These are phyloP conservation scores for Blomia tropicalis DNA, from an alignment of 2,888 invertebrate species.

Conservation along the genomic window DNA sequence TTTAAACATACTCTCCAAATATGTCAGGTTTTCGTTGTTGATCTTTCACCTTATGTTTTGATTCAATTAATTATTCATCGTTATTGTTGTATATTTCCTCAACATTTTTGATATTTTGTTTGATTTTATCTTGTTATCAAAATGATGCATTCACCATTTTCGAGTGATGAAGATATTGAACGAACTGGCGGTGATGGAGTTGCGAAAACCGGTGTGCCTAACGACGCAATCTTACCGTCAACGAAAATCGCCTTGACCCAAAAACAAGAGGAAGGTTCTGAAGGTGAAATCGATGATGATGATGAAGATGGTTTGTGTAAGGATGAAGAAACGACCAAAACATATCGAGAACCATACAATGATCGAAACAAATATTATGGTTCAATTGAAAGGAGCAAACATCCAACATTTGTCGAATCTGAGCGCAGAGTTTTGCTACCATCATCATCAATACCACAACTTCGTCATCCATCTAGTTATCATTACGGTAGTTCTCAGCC, in stretches of 20 bases:
- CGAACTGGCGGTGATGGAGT: background rate
- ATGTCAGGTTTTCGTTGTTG: too few species aligned
- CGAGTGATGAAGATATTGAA: slow-evolving; percentile 10
- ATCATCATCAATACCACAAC: too few species aligned
- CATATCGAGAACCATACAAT: background rate
- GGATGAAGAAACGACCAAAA: background rate
- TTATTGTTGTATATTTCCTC: too few species aligned
- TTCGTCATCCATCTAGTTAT: background rate
- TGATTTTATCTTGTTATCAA: background rate
- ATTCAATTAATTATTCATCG: too few species aligned
- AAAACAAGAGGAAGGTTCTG: background rate
- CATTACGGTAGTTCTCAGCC: background rate
- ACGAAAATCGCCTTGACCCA: background rate
- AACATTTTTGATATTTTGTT: too few species aligned
- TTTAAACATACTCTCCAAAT: too few species aligned
- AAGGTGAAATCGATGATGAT: slow-evolving; percentile 1
- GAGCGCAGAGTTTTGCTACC: background rate
- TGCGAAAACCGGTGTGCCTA: background rate
- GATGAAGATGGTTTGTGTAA: background rate
- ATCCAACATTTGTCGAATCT: background rate
- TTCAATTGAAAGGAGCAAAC: background rate
- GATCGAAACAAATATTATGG: background rate
- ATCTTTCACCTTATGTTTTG: too few species aligned
- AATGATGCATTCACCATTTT: slow-evolving; percentile 16
- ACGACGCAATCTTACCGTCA: background rate